Conservation (phyloP, 64 coral and sea anemone species). For the Stichodactyla helianthus region DNA sequence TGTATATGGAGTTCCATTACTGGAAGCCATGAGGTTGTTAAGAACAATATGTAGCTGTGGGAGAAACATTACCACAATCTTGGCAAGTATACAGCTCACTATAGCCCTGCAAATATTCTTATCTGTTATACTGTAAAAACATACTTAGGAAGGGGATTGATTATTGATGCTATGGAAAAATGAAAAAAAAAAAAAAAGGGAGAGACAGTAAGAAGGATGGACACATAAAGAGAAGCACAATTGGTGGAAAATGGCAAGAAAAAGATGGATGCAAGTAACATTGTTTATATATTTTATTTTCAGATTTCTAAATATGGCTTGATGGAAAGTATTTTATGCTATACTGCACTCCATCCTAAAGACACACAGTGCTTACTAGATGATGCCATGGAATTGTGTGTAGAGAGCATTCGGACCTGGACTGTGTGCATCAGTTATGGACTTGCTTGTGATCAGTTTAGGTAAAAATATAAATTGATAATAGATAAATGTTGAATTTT, state of each 20-base stretch:
- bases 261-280: background rate
- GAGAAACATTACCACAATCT: conserved; percentile 51
- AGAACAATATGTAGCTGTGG: conserved; percentile 69
- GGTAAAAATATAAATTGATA: conserved; percentile 21
- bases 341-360: conserved; percentile 55
- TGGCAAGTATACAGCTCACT: conserved; percentile 41
- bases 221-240: background rate
- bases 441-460: conserved; percentile 75
- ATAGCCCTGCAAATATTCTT: background rate
- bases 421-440: conserved; percentile 85
- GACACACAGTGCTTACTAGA: conserved; percentile 43
- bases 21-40: conserved; percentile 68
- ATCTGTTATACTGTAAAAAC: too few species aligned
- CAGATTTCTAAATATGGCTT: conserved; percentile 80
- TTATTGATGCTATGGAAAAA: too few species aligned
- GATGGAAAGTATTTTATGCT: conserved; percentile 57
- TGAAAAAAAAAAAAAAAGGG: background rate
- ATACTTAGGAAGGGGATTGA: too few species aligned
- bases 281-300: background rate
- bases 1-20: conserved; percentile 57
- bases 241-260: background rate
- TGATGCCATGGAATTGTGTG: conserved; percentile 37
- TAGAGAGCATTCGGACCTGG: conserved; percentile 85
- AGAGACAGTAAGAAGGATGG: background rate
- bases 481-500: too few species aligned